Percentiles rank a stretch among this genome's conserved stretches.
Conservation (phyloP, 2,113 vertebrate species). For the Ptyas mucosa region DNA sequence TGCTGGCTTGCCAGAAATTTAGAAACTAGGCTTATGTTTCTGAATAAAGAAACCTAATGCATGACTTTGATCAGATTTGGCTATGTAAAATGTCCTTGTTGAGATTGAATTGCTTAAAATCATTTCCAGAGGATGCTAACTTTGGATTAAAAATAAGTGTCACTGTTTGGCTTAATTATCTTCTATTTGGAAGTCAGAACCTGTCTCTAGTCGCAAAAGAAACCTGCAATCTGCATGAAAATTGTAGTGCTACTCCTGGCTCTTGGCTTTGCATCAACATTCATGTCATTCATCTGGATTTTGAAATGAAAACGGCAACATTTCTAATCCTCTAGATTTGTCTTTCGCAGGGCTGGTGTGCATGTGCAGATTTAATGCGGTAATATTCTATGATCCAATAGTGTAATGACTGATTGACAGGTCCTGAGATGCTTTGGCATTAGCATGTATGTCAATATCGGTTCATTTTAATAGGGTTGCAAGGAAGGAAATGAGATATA, state of each 20-base stretch:
- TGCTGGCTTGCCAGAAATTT: background rate
- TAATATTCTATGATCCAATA: background rate
- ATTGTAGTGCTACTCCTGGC: background rate
- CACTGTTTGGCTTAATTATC: conserved; percentile 16
- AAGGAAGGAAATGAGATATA: background rate
- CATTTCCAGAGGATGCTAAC: rapidly evolving
- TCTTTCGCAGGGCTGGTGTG: background rate
- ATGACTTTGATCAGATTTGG: background rate
- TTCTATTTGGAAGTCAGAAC: background rate
- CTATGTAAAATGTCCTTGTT: background rate
- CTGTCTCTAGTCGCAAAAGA: background rate
- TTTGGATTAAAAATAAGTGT: background rate
- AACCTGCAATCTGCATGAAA: background rate
- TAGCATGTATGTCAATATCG: background rate
- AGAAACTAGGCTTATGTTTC: background rate
- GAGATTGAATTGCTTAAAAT: background rate
- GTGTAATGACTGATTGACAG: background rate
- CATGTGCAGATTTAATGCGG: background rate
- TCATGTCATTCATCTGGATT: background rate
- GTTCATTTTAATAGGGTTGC: background rate
- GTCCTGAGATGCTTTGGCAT: background rate
- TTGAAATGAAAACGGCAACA: background rate
- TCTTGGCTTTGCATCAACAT: background rate
- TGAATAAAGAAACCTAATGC: background rate
- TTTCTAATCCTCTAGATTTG: background rate